These are phyloP conservation scores for Gambusia yucatana DNA, from an alignment of 2,797 vertebrate genomes.

Conservation along the genomic window DNA sequence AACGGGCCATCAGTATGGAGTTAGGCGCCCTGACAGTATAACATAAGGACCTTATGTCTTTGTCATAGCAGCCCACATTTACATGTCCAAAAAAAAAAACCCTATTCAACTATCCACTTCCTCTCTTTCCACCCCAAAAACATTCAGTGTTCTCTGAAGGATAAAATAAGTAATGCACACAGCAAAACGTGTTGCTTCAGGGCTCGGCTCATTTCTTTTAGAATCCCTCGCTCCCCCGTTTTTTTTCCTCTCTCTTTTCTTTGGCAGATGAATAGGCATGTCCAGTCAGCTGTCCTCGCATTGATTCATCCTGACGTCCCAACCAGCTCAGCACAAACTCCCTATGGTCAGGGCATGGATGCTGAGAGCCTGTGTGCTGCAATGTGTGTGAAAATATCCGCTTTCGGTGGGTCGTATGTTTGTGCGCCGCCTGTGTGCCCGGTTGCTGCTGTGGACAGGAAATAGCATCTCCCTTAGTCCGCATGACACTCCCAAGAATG, in stretches of 20 bases:
- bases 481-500: slow-evolving; percentile 16
- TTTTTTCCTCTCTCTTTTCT: slow-evolving; percentile 80
- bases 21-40: slow-evolving; percentile 62
- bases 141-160: slow-evolving; percentile 46
- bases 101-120: slow-evolving; percentile 31
- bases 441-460: slow-evolving; percentile 51
- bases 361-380: slow-evolving; percentile 69
- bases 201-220: slow-evolving; percentile 78
- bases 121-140: slow-evolving; percentile 42
- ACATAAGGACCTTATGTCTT: slow-evolving; percentile 68
- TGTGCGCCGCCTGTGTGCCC: slow-evolving; percentile 42
- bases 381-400: slow-evolving; percentile 60
- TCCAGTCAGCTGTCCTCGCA: slow-evolving; percentile 86
- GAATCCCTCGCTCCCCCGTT: slow-evolving; percentile 66
- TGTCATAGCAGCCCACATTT: slow-evolving; percentile 53
- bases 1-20: slow-evolving; percentile 72
- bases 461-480: slow-evolving; percentile 42
- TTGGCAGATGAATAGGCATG: slow-evolving; percentile 86
- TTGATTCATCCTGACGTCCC: slow-evolving; percentile 86
- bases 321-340: slow-evolving; percentile 88
- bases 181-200: slow-evolving; percentile 79
- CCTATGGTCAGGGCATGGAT: slow-evolving; percentile 82
- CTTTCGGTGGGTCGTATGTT: slow-evolving; percentile 45
- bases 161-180: slow-evolving; percentile 66
- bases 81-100: slow-evolving; percentile 8